Conservation (phyloP, 1,140 invertebrate species). For the Metaphire vulgaris region DNA sequence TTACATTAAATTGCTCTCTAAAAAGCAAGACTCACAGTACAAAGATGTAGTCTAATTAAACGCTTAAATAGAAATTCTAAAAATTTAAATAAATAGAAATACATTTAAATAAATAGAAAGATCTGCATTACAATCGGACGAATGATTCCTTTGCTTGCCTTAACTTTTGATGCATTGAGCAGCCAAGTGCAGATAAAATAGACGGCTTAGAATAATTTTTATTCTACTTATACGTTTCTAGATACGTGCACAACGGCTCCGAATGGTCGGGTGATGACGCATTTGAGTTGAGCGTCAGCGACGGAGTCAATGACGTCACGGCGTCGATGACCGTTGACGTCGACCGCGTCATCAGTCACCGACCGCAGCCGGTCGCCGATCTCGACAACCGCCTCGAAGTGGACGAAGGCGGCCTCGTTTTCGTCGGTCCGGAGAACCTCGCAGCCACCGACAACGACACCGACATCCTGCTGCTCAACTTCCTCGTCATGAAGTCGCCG, state of each 20-base stretch:
- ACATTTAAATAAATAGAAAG: too few relatives aligned
- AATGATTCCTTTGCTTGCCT: too few relatives aligned
- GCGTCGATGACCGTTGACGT: slow-evolving; percentile 47
- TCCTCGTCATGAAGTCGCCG: slow-evolving; percentile 48
- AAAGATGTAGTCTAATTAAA: too few relatives aligned
- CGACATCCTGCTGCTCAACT: slow-evolving; percentile 44
- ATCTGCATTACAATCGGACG: too few relatives aligned
- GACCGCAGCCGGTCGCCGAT: slow-evolving; percentile 42
- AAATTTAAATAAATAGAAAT: too few relatives aligned
- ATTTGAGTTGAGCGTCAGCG: slow-evolving; percentile 48
- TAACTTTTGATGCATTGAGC: too few relatives aligned
- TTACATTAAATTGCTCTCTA: too few relatives aligned
- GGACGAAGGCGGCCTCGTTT: slow-evolving; percentile 44
- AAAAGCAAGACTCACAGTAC: too few relatives aligned
- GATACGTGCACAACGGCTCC: slow-evolving; percentile 50
- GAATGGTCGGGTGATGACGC: slow-evolving; percentile 46
- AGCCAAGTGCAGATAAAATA: too few relatives aligned
- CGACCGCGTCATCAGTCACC: slow-evolving; percentile 49
- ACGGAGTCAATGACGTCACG: slow-evolving; percentile 48
- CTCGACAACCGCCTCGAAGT: slow-evolving; percentile 33
- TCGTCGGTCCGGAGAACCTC: slow-evolving; percentile 45
- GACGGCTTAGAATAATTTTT: too few relatives aligned
- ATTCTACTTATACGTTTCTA: too few relatives aligned
- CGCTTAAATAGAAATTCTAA: too few relatives aligned
- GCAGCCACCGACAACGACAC: slow-evolving; percentile 50